Base-by-base conservation (phyloP, 2,888 invertebrate genomes). In the Serripes groenlandicus region DNA sequence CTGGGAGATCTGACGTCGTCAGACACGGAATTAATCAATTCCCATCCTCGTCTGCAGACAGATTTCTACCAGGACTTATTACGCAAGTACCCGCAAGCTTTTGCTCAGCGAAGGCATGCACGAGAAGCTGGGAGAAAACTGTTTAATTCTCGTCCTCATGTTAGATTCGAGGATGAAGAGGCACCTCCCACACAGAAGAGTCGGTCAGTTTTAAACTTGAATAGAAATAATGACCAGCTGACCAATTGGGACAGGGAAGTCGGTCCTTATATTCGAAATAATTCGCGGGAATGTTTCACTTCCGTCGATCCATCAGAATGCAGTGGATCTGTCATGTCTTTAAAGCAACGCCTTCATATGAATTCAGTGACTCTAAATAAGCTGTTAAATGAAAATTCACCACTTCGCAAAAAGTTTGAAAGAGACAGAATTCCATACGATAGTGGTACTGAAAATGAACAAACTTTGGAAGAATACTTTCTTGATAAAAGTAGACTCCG, bases 71-170 rank as follows among this genome's bases (percentile, higher is more conserved):
- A 83, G 42, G 85, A 84, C 4, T 80, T 90, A 42, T 83, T 84
- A 54, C 78, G 81, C 58, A 86, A 83, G 42, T 90, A 90, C 69
- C 89, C 90, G 11, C 80, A 86, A 54, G 85, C 88, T 62, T 90
- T 89, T 52, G 82, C 82, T 11, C 64, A 81, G 34, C 75, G 82
- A 62, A 70, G 70, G n/a, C 64, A 77, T 42, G 62, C 79, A 23
- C 71, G 86, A 30, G 75, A 81, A 9, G 62, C 75, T 32, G 80
- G 82, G 7, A 66, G 88, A 21, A 75, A 74, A 75, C 34, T 90
- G 49, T 90, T 90, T 23, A 88, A 85, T 66, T 83, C 88, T 1
- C 78, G 83, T 7, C 78, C 77, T 18, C 87, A 81, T 75, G 88
- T 88, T 4, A 76, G 75, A 71, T 88, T 87, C 75, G 80, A 88